These are phyloP conservation scores for Falco rusticolus DNA, from an alignment of 2,797 vertebrate species.

Conservation along the genomic window DNA sequence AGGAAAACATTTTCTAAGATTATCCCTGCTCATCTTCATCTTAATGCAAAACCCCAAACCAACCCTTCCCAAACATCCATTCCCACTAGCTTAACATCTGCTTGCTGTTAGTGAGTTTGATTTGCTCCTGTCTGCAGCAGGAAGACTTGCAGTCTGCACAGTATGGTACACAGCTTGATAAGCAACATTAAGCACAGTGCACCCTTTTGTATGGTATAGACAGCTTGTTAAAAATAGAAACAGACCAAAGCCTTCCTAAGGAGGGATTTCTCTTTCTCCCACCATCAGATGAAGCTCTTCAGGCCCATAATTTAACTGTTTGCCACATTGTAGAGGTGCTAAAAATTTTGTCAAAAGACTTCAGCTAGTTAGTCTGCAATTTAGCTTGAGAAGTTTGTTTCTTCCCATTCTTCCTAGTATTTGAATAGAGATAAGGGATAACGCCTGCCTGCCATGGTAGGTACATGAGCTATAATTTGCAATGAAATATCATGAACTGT, in stretches of 20 bases:
- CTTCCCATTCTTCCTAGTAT: conserved; percentile 44
- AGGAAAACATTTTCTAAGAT: not conserved
- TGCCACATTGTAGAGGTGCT: conserved; percentile 48
- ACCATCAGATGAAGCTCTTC: conserved; percentile 1
- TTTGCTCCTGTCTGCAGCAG: not conserved
- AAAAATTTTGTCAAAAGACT: conserved; percentile 52
- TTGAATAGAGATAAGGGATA: conserved; percentile 35
- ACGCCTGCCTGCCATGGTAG: conserved; percentile 28
- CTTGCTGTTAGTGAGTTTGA: not conserved
- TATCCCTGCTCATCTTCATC: not conserved
- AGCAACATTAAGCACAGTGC: not conserved
- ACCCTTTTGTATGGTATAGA: not conserved
- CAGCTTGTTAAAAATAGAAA: conserved; percentile 48
- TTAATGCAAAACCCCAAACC: not conserved
- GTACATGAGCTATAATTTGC: conserved; percentile 72
- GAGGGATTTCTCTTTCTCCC: conserved; percentile 27
- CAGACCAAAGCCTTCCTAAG: not conserved
- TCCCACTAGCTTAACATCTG: not conserved
- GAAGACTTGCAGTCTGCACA: not conserved
- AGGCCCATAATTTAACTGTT: conserved; percentile 59
- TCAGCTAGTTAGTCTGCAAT: conserved; percentile 49
- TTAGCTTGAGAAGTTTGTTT: conserved; percentile 57
- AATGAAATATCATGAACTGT: conserved; percentile 74
- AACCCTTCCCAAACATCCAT: not conserved
- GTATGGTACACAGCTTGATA: not conserved